Base-by-base conservation (phyloP, 2,797 vertebrate genomes). In the Micrastur ruficollis region DNA sequence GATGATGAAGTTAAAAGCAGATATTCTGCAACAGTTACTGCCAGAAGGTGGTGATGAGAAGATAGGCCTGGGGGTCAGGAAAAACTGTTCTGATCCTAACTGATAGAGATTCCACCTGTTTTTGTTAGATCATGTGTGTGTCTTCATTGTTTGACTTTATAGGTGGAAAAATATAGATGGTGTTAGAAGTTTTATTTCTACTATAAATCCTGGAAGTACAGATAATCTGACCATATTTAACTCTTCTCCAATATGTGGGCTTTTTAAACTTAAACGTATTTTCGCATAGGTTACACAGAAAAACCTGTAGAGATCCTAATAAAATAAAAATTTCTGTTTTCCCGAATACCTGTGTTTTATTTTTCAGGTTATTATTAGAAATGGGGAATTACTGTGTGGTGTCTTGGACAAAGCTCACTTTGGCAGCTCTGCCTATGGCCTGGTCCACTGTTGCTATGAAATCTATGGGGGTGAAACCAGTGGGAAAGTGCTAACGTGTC, bases 341-440 rank as follows among this genome's bases (percentile, higher is more conserved):
- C 36, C 40, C 59, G 18, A 55, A 36, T 29, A 84, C 20, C 36
- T 65, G 23, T 82, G 55, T 13, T 59, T 79, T 86, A 6, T 56
- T 94, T 95, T 72, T 61, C 90, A 99, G 99, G 99, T 99, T 91
- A 90, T 99, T 94, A 99, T 99, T 79, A 98, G 98, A 78, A 97
- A 98, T 6, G 99, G 99, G 2, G 99, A 99, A 90, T 97, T 99
- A 74, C 96, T 99, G 36, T 98, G 99, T 19, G 99, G 99, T 1
- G 99, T 99, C 73, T 94, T 99, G 97, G 99, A 99, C 98, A 99
- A 99, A 96, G 99, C 99, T 3, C 99, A 99, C 94, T 99, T 99
- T 1, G 99, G 99, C 83, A 99, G 99, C 96, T 99, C 99, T 1
- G 98, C 99, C 32, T 99, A 99, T 2, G 99, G 99, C 31, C 97